Percentiles rank a stretch among this genome's conserved stretches.
phyloP scores from a whole-genome alignment of 2,113 vertebrate genomes.

The Ptilorrhoa leucosticta region DNA sequence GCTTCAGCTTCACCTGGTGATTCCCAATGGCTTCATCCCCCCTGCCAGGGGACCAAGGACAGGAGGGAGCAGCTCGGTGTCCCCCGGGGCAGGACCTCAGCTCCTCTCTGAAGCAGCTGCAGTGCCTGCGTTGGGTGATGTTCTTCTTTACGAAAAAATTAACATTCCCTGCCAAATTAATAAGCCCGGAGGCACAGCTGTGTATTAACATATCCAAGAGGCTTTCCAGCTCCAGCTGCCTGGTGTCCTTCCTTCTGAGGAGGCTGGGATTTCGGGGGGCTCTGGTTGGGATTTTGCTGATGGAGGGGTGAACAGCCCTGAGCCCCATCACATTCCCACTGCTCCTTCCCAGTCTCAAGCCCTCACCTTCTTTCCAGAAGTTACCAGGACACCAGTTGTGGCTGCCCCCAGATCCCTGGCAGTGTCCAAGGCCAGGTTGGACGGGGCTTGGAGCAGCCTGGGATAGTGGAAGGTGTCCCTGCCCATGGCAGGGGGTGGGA shows the following conservation, averaged over 20 bases:
- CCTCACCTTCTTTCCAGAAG: neutral
- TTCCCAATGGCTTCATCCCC: rapidly evolving
- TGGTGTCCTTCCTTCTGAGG: neutral
- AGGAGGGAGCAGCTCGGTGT: neutral
- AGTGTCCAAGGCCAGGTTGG: neutral
- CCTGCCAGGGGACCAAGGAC: neutral
- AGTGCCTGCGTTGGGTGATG: rapidly evolving
- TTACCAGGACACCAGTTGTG: neutral
- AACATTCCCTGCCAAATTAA: neutral
- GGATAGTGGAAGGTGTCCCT: neutral
- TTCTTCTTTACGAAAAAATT: neutral
- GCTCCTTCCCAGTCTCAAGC: neutral
- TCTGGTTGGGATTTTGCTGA: neutral
- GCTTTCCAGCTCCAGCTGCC: neutral
- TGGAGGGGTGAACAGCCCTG: rapidly evolving
- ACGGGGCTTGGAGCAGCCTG: neutral
- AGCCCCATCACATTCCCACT: neutral
- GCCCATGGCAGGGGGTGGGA: too few species aligned
- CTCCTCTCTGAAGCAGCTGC: neutral
- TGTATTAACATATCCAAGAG: neutral
- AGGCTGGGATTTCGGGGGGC: rapidly evolving
- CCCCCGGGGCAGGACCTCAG: neutral
- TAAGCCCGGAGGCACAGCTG: neutral
- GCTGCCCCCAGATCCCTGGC: neutral
- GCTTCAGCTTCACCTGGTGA: neutral